phyloP scores from a whole-genome alignment of 1,140 invertebrate species.

The Drosophila gunungcola region DNA sequence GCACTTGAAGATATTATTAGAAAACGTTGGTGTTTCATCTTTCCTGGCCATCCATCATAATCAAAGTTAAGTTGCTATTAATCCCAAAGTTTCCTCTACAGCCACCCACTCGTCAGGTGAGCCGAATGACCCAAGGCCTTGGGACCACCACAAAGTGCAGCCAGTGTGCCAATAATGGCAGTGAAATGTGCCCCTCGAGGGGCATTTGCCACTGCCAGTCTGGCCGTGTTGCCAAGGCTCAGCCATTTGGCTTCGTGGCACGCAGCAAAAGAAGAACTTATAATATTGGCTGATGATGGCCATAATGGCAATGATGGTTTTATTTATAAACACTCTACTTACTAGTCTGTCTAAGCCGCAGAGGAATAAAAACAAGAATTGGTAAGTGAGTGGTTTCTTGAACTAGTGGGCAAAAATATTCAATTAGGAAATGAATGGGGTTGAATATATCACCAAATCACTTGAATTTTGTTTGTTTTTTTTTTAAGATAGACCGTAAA shows the following conservation, averaged over 20 bases:
- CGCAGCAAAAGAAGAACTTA: conserved; percentile 11
- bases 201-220: conserved; percentile 1
- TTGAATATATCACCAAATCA: too few species aligned
- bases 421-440: too few species aligned
- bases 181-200: conserved; percentile 22
- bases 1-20: background rate
- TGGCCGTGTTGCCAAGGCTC: conserved; percentile 23
- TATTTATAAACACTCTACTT: conserved; percentile 39
- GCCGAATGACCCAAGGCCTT: conserved; percentile 1
- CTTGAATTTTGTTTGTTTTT: too few species aligned
- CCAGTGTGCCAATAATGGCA: conserved; percentile 55
- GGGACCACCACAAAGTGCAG: conserved; percentile 35
- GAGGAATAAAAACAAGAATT: background rate
- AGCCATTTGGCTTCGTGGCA: conserved; percentile 40
- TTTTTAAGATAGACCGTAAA: too few species aligned
- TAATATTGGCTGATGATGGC: conserved; percentile 25
- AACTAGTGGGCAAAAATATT: too few species aligned
- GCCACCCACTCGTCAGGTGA: conserved; percentile 4
- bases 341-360: background rate
- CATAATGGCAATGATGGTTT: conserved; percentile 48
- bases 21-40: background rate
- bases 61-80: conserved; percentile 38
- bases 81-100: conserved; percentile 2
- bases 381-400: too few species aligned
- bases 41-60: conserved; percentile 25